Conservation (phyloP, 2,888 invertebrate species). For the Scaptomyza caliginosa region DNA sequence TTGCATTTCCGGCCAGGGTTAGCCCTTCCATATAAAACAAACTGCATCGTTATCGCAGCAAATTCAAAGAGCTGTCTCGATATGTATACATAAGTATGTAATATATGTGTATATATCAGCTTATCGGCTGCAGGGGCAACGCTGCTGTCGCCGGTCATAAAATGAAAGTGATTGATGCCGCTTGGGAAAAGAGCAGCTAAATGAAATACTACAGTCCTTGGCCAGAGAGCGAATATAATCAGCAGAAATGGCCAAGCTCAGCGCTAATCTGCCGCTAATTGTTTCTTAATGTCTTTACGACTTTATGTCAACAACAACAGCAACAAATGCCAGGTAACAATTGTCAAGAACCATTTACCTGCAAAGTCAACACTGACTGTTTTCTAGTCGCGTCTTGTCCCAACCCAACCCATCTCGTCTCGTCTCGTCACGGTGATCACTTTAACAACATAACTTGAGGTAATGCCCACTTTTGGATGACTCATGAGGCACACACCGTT, state of each 20-base stretch:
- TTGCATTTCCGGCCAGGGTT: conserved; percentile 43
- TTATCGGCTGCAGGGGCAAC: conserved; percentile 39
- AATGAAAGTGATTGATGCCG: conserved; percentile 61
- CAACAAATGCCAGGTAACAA: conserved; percentile 9
- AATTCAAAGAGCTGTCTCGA: conserved; percentile 7
- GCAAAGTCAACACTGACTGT: background rate
- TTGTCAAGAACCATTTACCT: conserved; percentile 36
- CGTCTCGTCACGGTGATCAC: conserved; percentile 38
- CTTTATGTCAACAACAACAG: conserved; percentile 29
- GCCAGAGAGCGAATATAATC: conserved; percentile 20
- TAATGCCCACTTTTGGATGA: conserved; percentile 44
- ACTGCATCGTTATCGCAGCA: conserved; percentile 34
- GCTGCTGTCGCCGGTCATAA: conserved; percentile 57
- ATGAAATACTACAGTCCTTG: conserved; percentile 22
- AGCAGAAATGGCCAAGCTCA: conserved; percentile 30
- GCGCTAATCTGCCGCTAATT: conserved; percentile 73
- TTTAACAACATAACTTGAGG: conserved; percentile 37
- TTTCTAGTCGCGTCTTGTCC: too few species aligned
- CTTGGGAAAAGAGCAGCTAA: conserved; percentile 20
- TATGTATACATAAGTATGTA: background rate
- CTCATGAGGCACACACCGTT: conserved; percentile 44
- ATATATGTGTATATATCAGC: background rate
- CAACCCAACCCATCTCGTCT: too few species aligned
- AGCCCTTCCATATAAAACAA: conserved; percentile 35
- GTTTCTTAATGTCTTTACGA: conserved; percentile 71